These are phyloP conservation scores for Thereva nobilitata DNA, from an alignment of 2,888 invertebrate genomes.

Conservation along the genomic window DNA sequence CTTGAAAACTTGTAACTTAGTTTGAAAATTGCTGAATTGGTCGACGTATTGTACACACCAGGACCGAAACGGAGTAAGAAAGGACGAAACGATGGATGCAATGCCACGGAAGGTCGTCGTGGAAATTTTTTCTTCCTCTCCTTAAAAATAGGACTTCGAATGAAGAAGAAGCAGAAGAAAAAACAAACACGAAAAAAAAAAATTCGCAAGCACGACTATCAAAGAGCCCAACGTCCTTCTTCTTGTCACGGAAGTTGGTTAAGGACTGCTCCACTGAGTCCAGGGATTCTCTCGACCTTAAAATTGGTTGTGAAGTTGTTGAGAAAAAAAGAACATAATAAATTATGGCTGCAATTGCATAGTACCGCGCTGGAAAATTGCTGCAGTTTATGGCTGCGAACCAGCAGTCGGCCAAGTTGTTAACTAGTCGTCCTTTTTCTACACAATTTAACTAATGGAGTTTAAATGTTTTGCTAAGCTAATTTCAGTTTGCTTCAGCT, in stretches of 20 bases:
- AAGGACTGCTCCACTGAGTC: too few species aligned
- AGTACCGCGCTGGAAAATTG: background rate
- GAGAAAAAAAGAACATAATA: too few species aligned
- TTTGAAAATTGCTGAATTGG: conserved; percentile 23
- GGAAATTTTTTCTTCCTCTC: background rate
- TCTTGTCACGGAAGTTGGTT: background rate
- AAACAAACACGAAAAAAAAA: too few species aligned
- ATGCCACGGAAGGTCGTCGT: background rate
- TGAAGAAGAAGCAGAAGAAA: too few species aligned
- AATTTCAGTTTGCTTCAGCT: too few species aligned
- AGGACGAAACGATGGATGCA: background rate
- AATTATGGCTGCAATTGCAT: conserved; percentile 13
- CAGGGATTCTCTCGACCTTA: background rate
- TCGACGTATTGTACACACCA: conserved; percentile 7
- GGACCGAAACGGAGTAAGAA: background rate
- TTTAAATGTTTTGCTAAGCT: too few species aligned
- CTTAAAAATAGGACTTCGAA: too few species aligned
- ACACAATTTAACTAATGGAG: too few species aligned
- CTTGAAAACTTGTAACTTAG: conserved; percentile 14
- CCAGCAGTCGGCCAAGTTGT: background rate
- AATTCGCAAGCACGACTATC: too few species aligned
- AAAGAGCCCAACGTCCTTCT: background rate
- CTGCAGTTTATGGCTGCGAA: background rate
- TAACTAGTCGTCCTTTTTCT: too few species aligned
- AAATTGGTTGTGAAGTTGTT: conserved; percentile 2